Base-by-base conservation (phyloP, 2,888 invertebrate species). In the Drepanosiphum platanoidis region DNA sequence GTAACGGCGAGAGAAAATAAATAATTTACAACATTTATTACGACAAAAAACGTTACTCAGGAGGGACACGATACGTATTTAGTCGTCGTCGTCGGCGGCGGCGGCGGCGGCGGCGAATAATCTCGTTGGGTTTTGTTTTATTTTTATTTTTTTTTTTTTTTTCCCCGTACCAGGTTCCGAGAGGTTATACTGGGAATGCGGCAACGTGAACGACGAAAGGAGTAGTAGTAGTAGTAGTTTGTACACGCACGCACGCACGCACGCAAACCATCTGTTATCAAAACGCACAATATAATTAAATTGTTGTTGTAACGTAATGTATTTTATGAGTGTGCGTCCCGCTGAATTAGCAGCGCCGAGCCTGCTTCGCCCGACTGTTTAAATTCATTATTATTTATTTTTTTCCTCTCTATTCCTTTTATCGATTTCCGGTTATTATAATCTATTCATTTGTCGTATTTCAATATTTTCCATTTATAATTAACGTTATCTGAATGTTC, bases 151-250 rank as follows among this genome's bases (percentile, higher is more conserved):
- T 9, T 42, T 3, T 61, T 27, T 27, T 61, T 61, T 61, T 1
- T 61, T n/a, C 61, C 30, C 11, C 64, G 27, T 27, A 13, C 64
- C 64, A 64, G 27, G 64, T 64, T 27, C 64, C 64, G 61, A 61
- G 64, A 64, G 64, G 64, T 64, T 64, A 64, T 64, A 64, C 64
- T 64, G 64, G 27, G 64, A 64, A 64, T 64, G 52, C 22, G 52
- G 52, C 52, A 4, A 52, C 22, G 64, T 64, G 30, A 64, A 30
- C 64, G 64, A 11, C 13, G 64, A 30, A 64, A 64, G 8, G 30
- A 64, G 64, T 30, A 61, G 46, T 46, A 39, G 39, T 7, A 9
- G 39, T 39, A 9, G 39, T 39, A 9, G 39, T 39, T 52, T 18
- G 52, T 52, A 22, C 52, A 52, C 52, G 52, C 52, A 52, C 52